Conservation (phyloP, 1,140 invertebrate genomes). For the Listronotus oregonensis region DNA sequence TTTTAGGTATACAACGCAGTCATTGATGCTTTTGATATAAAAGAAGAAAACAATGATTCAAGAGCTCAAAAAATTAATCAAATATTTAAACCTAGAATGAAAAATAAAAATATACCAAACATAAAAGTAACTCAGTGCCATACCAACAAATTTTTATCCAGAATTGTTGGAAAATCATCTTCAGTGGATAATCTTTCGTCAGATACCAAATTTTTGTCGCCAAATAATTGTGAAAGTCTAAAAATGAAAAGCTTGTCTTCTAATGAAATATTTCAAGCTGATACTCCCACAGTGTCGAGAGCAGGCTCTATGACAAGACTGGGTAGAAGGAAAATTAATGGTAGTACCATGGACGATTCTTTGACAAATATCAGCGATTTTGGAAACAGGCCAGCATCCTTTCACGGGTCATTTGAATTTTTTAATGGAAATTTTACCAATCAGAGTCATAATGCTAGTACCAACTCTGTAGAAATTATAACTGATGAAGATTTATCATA, state of each 20-base stretch:
- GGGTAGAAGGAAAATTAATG: conserved; percentile 34
- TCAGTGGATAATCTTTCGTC: conserved; percentile 55
- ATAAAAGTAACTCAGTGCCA: conserved; percentile 50
- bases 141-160: conserved; percentile 57
- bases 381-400: conserved; percentile 40
- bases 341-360: conserved; percentile 17
- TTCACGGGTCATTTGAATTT: conserved; percentile 49
- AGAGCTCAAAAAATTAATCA: conserved; percentile 45
- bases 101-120: conserved; percentile 45
- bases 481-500: conserved; percentile 11
- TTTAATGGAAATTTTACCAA: conserved; percentile 31
- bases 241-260: conserved; percentile 52
- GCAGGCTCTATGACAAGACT: conserved; percentile 39
- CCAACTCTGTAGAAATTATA: conserved; percentile 10
- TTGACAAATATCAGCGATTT: conserved; percentile 36
- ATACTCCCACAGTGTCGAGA: conserved; percentile 42
- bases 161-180: conserved; percentile 55
- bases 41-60: conserved; percentile 46
- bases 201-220: conserved; percentile 19
- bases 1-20: conserved; percentile 59
- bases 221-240: conserved; percentile 36
- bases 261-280: conserved; percentile 50
- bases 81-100: conserved; percentile 45
- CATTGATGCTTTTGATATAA: conserved; percentile 57
- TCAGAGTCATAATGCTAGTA: conserved; percentile 24